Evolutionary conservation across 2,113 vertebrate genomes (phyloP).

Genomic region (Thermophis baileyi): DNA sequence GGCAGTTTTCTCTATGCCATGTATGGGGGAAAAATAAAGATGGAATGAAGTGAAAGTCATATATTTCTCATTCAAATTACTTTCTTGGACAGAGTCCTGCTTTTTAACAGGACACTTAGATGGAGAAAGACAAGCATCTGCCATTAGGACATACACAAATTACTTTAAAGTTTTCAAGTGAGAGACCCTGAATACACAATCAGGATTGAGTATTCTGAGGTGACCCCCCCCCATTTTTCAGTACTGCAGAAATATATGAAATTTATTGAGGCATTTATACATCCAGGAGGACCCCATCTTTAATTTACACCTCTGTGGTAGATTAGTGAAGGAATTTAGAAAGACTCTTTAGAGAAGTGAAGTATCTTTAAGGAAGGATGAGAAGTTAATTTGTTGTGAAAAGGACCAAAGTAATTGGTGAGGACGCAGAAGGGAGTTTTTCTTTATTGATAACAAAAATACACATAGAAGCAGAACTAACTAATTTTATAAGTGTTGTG

Average conservation of each 20-base stretch:
- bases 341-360: background rate
- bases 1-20: background rate
- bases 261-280: background rate
- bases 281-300: background rate
- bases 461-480: background rate
- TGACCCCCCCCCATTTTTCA: background rate
- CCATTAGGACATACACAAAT: background rate
- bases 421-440: background rate
- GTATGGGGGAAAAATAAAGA: background rate
- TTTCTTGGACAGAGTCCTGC: background rate
- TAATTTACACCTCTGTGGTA: background rate
- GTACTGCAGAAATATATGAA: background rate
- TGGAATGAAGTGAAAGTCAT: background rate
- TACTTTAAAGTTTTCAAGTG: background rate
- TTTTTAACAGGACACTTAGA: background rate
- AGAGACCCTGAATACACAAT: background rate
- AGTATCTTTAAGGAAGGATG: background rate
- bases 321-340: background rate
- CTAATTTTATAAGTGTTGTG: background rate
- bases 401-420: too few species aligned
- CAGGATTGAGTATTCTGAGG: background rate
- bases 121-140: background rate
- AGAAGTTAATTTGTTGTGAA: background rate
- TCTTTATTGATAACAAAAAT: background rate
- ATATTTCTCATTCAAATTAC: background rate